phyloP scores from a whole-genome alignment of 2,113 vertebrate genomes.

The Dasypus novemcinctus region DNA sequence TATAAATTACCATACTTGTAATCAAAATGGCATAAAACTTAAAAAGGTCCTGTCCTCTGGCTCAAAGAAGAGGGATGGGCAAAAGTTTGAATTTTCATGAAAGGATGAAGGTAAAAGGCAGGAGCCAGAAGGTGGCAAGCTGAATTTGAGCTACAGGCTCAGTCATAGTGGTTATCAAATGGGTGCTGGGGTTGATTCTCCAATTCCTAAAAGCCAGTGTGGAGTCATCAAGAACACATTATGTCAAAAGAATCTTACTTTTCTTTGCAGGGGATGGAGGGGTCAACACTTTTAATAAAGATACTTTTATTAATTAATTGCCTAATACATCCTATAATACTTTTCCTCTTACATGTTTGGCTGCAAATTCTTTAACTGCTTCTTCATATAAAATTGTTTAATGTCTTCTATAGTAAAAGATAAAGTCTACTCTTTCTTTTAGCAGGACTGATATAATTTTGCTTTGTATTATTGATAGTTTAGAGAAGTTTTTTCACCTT shows the following conservation, averaged over 20 bases:
- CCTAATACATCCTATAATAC: background rate
- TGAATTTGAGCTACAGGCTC: background rate
- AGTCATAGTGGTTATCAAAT: background rate
- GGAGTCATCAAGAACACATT: background rate
- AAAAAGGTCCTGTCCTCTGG: background rate
- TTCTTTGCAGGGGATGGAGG: background rate
- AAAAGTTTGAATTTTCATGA: background rate
- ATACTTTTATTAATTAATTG: background rate
- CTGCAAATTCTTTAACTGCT: background rate
- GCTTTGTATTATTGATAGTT: background rate
- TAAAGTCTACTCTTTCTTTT: background rate
- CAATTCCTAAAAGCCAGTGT: background rate
- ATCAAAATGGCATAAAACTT: conserved; percentile 15
- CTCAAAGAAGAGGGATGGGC: background rate
- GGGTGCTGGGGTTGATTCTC: background rate
- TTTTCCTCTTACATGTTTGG: background rate
- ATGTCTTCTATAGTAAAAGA: conserved; percentile 23
- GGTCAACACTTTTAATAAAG: background rate
- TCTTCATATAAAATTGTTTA: background rate
- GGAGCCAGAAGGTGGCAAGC: background rate
- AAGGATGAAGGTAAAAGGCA: background rate
- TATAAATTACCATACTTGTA: background rate
- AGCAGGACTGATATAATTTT: background rate
- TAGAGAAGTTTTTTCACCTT: background rate
- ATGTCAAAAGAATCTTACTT: background rate